These are phyloP conservation scores for Orthosia cruda DNA, from an alignment of 2,888 invertebrate species.

Conservation along the genomic window DNA sequence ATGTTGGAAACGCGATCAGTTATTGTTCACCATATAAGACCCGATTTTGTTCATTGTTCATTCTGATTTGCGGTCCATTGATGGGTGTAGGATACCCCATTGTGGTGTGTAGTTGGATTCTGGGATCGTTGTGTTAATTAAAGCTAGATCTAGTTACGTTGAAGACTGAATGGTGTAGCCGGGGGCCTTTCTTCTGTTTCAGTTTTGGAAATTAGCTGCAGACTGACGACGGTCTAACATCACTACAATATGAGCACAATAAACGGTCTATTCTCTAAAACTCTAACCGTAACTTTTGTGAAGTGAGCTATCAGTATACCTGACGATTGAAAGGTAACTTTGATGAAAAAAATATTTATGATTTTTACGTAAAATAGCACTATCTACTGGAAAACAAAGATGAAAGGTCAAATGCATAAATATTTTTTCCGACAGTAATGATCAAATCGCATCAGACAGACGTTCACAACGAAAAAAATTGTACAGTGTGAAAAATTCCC, in stretches of 20 bases:
- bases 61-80: slow-evolving; percentile 52
- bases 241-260: too few relatives aligned
- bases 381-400: neutral
- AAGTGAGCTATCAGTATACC: too few relatives aligned
- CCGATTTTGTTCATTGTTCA: slow-evolving; percentile 47
- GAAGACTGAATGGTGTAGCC: neutral
- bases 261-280: too few relatives aligned
- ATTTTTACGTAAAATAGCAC: too few relatives aligned
- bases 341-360: too few relatives aligned
- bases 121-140: slow-evolving; percentile 11
- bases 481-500: neutral
- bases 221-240: neutral
- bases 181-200: neutral
- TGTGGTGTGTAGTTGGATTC: slow-evolving; percentile 12
- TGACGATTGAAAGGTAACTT: too few relatives aligned
- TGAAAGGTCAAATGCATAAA: too few relatives aligned
- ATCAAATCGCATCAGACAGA: too few relatives aligned
- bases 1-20: slow-evolving; percentile 58
- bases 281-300: too few relatives aligned
- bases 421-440: too few relatives aligned
- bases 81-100: slow-evolving; percentile 37
- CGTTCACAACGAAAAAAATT: neutral
- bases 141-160: slow-evolving; percentile 5
- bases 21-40: slow-evolving; percentile 61
- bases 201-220: neutral